A percentile compares a stretch with the other conserved stretches of the same genome.
phyloP scores from a whole-genome alignment of 2,888 invertebrate genomes.

The Agriopis aurantiaria region DNA sequence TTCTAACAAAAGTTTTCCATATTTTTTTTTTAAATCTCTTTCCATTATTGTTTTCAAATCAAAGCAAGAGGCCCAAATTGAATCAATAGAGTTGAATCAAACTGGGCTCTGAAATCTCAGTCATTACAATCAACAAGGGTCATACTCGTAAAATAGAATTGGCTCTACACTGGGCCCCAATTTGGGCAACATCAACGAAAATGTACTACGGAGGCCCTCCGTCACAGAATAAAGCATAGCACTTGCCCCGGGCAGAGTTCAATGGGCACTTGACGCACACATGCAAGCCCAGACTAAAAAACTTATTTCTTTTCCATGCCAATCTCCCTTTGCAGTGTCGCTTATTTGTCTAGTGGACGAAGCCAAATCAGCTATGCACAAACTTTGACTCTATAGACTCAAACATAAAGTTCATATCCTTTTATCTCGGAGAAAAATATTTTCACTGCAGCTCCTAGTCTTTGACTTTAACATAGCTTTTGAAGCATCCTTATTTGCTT shows the following conservation, averaged over 20 bases:
- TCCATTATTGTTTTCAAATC: no score
- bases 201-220: conserved; percentile 19
- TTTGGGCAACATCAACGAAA: conserved; percentile 33
- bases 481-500: conserved; percentile 19
- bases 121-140: conserved; percentile 35
- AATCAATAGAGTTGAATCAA: conserved; percentile 27
- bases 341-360: conserved; percentile 51
- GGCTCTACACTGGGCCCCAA: conserved; percentile 34
- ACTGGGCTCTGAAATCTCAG: conserved; percentile 19
- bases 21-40: no score
- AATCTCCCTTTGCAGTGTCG: conserved; percentile 55
- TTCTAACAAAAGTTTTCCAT: no score
- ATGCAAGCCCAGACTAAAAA: conserved; percentile 47
- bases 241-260: conserved; percentile 39
- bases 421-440: conserved; percentile 34
- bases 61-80: not conserved
- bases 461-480: conserved; percentile 21
- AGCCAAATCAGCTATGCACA: conserved; percentile 28
- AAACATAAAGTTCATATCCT: conserved; percentile 45
- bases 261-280: conserved; percentile 47
- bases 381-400: conserved; percentile 32
- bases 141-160: conserved; percentile 35
- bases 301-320: conserved; percentile 52
- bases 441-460: conserved; percentile 26
- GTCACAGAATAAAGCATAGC: conserved; percentile 19